Base-by-base conservation (phyloP, 2,113 vertebrate genomes). In the Catharus bicknelli region DNA sequence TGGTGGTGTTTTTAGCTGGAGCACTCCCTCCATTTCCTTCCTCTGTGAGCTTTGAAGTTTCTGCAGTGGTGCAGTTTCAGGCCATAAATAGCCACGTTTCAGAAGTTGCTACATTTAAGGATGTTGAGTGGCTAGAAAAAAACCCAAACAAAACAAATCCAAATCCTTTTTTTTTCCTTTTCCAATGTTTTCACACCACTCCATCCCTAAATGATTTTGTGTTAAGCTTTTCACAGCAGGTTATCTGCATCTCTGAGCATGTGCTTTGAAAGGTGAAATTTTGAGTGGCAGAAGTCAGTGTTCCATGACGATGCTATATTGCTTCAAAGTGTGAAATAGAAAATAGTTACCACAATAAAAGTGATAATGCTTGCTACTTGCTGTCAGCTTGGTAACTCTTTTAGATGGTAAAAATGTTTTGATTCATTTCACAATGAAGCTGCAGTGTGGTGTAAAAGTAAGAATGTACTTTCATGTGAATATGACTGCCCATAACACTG, bases 121-220 rank as follows among this genome's bases (percentile, higher is more conserved):
- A 22, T 59, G 10, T 16, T 83, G 19, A 69, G 13, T 53, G 25
- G 7, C 23, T 80, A 5, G 21, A 20, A 59, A 63, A 50, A 26
- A 22, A 0, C 0, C 16, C 17, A 64, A 68, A 23, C 3, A 3
- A n/a, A 62, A 14, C 7, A 26, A 66, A 29, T 13, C 1, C 9
- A 18, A 38, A 20, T 16, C 4, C 3, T 21, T 27, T 40, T 27
- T 40, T 4, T 12, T 42, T 4, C 2, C 1, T 70, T 89, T 70
- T 72, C 26, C 16, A 47, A 0, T 79, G 23, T 78, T 54, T 83
- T 89, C 38, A 34, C 12, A 23, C 2, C 5, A 7, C 9, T 5
- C 4, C 3, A 59, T 84, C 48, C 14, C n/a, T 68, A 69, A 83
- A 72, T 67, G 67, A 68, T 48, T 85, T 58, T 45, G 27, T 17